Evolutionary conservation across 2,113 vertebrate genomes (phyloP).

Genomic region (Meles meles): DNA sequence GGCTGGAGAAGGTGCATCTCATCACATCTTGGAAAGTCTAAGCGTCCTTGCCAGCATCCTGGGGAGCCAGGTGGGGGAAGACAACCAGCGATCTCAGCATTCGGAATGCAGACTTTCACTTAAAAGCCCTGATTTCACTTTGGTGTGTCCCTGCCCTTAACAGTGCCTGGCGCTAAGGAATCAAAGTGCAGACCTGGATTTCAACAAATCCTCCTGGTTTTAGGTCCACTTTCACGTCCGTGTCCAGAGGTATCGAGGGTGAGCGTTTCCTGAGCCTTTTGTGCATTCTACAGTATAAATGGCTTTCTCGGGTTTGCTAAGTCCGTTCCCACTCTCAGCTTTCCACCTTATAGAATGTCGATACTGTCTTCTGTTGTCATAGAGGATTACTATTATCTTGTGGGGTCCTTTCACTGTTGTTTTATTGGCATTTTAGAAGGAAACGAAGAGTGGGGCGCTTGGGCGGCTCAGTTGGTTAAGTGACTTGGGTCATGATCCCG

Average conservation of each 20-base stretch:
- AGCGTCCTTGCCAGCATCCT: neutral
- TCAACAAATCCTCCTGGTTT: neutral
- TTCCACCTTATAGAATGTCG: neutral
- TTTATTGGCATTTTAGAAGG: neutral
- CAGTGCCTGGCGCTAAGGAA: neutral
- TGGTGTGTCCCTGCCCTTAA: neutral
- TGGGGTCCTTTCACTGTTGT: neutral
- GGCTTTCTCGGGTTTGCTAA: neutral
- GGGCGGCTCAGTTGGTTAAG: no score
- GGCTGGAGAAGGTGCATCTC: neutral
- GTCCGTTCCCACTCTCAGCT: neutral
- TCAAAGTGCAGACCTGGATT: accelerated
- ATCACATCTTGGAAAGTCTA: neutral
- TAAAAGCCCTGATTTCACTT: neutral
- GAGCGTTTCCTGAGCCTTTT: neutral
- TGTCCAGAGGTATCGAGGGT: neutral
- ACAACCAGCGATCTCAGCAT: neutral
- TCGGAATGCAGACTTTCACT: neutral
- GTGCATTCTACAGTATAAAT: neutral
- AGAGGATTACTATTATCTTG: neutral
- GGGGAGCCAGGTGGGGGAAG: neutral
- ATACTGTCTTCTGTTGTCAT: neutral
- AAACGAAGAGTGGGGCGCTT: neutral
- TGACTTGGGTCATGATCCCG: no score
- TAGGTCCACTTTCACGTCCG: neutral